phyloP scores from a whole-genome alignment of 2,888 invertebrate species.

The Drosophila nigricruria region DNA sequence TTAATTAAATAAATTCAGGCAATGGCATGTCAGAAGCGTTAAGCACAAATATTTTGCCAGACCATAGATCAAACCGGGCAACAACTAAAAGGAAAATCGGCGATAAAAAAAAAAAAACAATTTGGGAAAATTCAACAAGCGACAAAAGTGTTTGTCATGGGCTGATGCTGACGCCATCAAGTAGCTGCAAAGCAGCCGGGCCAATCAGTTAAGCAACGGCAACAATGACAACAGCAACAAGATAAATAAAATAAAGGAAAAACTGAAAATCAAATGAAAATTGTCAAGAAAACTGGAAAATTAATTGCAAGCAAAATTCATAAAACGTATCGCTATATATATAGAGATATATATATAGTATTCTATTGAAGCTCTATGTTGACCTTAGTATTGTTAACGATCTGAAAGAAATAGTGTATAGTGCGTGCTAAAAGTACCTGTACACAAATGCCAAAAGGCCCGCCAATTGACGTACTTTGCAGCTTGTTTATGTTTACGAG shows the following conservation, averaged over 20 bases:
- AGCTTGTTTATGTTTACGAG: slow-evolving; percentile 65
- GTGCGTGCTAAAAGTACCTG: slow-evolving; percentile 8
- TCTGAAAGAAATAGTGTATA: slow-evolving; percentile 3
- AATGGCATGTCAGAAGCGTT: slow-evolving; percentile 52
- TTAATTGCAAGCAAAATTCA: slow-evolving; percentile 52
- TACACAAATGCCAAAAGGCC: slow-evolving; percentile 7
- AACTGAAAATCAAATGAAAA: slow-evolving; percentile 38
- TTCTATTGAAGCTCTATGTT: too few relatives aligned
- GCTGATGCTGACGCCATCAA: slow-evolving; percentile 66
- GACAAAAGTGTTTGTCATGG: slow-evolving; percentile 70
- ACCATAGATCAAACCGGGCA: slow-evolving; percentile 62
- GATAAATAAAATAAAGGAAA: slow-evolving; percentile 10
- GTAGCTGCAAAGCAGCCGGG: slow-evolving; percentile 21
- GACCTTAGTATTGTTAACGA: neutral
- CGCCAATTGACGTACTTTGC: slow-evolving; percentile 56
- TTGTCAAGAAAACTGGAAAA: slow-evolving; percentile 54
- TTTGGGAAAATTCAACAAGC: slow-evolving; percentile 22
- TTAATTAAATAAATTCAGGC: slow-evolving; percentile 62
- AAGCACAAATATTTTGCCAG: slow-evolving; percentile 53
- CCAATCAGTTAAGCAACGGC: slow-evolving; percentile 36
- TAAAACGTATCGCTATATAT: slow-evolving; percentile 29
- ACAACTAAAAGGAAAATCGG: slow-evolving; percentile 20
- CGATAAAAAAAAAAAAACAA: slow-evolving; percentile 13
- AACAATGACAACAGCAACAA: slow-evolving; percentile 18
- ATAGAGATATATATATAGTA: neutral